These are phyloP conservation scores for Holcopasites calliopsidis DNA, from an alignment of 1,140 invertebrate species.

Conservation along the genomic window DNA sequence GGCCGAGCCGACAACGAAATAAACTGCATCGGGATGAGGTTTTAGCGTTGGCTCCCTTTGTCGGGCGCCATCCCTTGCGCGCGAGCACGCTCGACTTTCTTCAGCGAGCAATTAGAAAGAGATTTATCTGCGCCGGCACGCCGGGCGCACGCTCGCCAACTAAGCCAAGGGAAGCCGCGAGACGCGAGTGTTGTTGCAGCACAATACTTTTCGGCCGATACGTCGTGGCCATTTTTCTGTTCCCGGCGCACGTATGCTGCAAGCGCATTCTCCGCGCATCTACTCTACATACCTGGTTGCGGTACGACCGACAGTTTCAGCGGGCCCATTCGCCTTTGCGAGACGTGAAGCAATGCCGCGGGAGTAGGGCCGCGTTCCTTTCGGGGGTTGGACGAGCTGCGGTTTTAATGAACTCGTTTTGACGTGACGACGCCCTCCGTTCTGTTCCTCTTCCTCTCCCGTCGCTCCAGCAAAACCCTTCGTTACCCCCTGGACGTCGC, in stretches of 20 bases:
- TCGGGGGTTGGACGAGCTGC: conserved; percentile 30
- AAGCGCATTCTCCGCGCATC: not conserved
- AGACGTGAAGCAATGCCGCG: conserved; percentile 61
- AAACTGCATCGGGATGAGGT: conserved; percentile 50
- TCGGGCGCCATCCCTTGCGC: conserved; percentile 66
- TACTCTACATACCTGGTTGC: too few species aligned
- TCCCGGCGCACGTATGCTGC: not conserved
- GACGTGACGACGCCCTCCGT: conserved; percentile 61
- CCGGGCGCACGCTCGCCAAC: conserved; percentile 52
- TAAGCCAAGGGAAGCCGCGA: conserved; percentile 13
- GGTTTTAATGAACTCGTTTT: conserved; percentile 76
- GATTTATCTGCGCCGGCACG: conserved; percentile 72
- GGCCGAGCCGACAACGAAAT: conserved; percentile 40
- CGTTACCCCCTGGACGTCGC: not conserved
- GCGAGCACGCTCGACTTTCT: conserved; percentile 67
- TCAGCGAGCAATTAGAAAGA: conserved; percentile 74
- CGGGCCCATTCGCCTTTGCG: conserved; percentile 21
- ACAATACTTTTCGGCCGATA: conserved; percentile 50
- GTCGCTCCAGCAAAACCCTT: not conserved
- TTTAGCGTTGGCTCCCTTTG: conserved; percentile 68
- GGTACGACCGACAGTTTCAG: too few species aligned
- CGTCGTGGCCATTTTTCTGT: not conserved
- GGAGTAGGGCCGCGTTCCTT: conserved; percentile 47
- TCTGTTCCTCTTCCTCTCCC: not conserved
- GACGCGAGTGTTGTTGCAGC: conserved; percentile 12